These are phyloP conservation scores for Coreoperca whiteheadi DNA, from an alignment of 2,113 vertebrate genomes.

Conservation along the genomic window DNA sequence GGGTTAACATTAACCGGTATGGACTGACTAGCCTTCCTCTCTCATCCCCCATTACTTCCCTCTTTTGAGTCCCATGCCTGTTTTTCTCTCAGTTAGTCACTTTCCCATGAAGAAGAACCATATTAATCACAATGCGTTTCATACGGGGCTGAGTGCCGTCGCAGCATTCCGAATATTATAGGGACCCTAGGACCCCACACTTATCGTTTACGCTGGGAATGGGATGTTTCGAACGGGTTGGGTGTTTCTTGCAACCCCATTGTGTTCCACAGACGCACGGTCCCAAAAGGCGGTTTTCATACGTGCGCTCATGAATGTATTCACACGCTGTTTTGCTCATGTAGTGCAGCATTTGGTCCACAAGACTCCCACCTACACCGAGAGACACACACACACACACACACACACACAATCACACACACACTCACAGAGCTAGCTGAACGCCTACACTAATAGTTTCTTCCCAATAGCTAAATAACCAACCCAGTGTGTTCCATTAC, in stretches of 20 bases:
- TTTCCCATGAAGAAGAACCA: background rate
- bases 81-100: constrained; percentile 1
- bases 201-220: background rate
- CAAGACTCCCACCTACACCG: background rate
- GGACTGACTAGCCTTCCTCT: constrained; percentile 30
- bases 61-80: background rate
- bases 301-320: background rate
- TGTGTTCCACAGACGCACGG: background rate
- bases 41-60: constrained; percentile 44
- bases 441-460: background rate
- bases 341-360: background rate
- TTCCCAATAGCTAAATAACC: background rate
- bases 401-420: background rate
- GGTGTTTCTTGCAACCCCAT: background rate
- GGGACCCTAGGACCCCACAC: too few relatives aligned
- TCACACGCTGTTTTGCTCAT: background rate
- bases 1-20: constrained; percentile 47
- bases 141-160: background rate
- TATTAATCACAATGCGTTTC: background rate
- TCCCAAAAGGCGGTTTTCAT: background rate
- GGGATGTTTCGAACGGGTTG: background rate
- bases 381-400: background rate
- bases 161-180: background rate
- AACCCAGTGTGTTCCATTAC: background rate
- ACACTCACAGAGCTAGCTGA: background rate